Conservation (phyloP, 1,140 invertebrate genomes). For the Cydia pomonella region DNA sequence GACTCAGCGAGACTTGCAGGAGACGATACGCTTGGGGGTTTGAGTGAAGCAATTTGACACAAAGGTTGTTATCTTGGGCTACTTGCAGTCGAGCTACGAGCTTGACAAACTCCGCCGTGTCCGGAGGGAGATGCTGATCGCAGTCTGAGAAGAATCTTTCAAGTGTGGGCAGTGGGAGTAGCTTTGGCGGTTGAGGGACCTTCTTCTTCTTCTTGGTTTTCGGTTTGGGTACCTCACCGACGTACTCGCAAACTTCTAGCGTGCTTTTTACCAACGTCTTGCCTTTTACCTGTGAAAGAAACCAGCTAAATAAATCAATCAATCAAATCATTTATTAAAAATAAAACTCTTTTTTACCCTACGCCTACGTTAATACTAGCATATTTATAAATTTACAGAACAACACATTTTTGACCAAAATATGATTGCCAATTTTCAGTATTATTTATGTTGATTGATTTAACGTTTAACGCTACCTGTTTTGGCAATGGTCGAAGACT, state of each 20-base stretch:
- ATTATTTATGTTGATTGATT: too few species aligned
- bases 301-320: background rate
- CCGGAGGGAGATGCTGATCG: background rate
- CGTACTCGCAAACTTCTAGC: constrained; percentile 17
- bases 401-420: too few species aligned
- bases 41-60: background rate
- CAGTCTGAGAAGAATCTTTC: background rate
- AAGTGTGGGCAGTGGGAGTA: background rate
- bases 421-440: too few species aligned
- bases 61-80: background rate
- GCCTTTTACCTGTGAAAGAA: background rate
- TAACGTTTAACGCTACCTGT: too few species aligned
- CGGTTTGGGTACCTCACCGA: background rate
- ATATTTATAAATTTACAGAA: too few species aligned
- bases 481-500: too few species aligned
- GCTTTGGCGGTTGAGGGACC: background rate
- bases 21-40: background rate
- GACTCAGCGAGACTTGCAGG: background rate
- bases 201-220: background rate
- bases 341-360: too few species aligned
- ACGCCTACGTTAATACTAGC: too few species aligned
- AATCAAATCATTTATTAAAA: too few species aligned
- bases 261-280: background rate
- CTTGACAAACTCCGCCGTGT: background rate
- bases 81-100: background rate